phyloP scores from a whole-genome alignment of 2,888 invertebrate genomes.

The Melieria picta region DNA sequence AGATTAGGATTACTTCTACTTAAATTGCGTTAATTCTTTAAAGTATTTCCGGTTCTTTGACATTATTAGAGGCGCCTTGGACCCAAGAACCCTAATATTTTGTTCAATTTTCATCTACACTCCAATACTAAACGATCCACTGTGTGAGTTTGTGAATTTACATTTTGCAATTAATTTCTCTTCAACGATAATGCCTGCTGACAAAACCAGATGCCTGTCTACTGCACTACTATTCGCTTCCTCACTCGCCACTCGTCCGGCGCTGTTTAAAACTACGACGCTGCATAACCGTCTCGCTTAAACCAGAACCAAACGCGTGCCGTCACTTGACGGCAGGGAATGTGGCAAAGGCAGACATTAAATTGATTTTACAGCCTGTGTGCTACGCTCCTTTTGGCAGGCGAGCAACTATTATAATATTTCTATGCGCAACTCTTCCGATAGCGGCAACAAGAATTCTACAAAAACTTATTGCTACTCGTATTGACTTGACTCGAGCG shows the following conservation, averaged over 20 bases:
- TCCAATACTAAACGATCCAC: too few species aligned
- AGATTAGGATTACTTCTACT: too few species aligned
- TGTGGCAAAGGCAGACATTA: not conserved
- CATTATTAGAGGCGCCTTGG: too few species aligned
- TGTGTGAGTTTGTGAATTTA: too few species aligned
- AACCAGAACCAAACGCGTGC: too few species aligned
- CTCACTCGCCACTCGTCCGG: not conserved
- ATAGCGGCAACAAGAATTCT: not conserved
- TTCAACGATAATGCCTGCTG: not conserved
- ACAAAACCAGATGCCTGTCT: not conserved
- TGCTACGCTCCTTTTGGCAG: not conserved
- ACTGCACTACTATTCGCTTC: not conserved
- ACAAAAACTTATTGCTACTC: not conserved
- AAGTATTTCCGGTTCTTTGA: too few species aligned
- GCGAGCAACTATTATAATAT: not conserved
- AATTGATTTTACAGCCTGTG: not conserved
- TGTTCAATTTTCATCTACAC: too few species aligned
- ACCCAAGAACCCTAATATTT: too few species aligned
- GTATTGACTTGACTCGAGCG: not conserved
- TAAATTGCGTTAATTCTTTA: too few species aligned
- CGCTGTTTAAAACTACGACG: not conserved
- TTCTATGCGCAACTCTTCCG: not conserved
- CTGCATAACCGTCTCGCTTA: too few species aligned
- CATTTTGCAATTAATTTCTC: conserved; percentile 1
- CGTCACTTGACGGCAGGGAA: not conserved